Conservation (phyloP, 2,888 invertebrate species). For the Melangyna quadrimaculata region DNA sequence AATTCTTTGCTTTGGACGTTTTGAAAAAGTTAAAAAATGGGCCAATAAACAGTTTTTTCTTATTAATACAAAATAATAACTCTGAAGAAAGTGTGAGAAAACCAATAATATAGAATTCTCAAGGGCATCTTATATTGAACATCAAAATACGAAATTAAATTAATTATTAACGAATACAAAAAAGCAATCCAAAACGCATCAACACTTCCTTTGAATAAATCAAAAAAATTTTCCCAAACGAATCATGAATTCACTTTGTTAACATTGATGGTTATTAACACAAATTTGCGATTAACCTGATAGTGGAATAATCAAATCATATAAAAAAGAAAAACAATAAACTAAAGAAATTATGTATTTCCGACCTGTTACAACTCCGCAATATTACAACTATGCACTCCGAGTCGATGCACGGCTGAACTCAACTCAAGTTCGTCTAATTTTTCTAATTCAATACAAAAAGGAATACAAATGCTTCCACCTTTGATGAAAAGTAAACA, state of each 20-base stretch:
- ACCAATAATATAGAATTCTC: background rate
- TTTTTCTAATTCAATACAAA: constrained; percentile 21
- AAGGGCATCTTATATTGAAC: background rate
- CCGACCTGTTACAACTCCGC: constrained; percentile 39
- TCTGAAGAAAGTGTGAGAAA: background rate
- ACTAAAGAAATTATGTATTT: background rate
- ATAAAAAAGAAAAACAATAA: background rate
- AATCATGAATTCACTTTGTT: background rate
- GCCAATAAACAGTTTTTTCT: background rate
- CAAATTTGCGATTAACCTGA: background rate
- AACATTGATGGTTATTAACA: background rate
- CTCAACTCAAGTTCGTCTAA: constrained; percentile 19
- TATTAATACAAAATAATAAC: background rate
- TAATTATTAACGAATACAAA: background rate
- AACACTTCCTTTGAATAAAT: background rate
- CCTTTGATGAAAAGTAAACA: constrained; percentile 20
- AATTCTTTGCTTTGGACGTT: background rate
- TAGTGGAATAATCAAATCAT: background rate
- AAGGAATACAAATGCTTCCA: constrained; percentile 24
- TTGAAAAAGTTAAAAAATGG: background rate
- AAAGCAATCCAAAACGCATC: background rate
- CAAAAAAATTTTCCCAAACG: background rate
- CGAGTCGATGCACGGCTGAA: background rate
- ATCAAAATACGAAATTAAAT: background rate
- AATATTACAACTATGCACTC: background rate